Evolutionary conservation across 2,888 invertebrate species (phyloP).

Genomic region (Selenia dentaria): DNA sequence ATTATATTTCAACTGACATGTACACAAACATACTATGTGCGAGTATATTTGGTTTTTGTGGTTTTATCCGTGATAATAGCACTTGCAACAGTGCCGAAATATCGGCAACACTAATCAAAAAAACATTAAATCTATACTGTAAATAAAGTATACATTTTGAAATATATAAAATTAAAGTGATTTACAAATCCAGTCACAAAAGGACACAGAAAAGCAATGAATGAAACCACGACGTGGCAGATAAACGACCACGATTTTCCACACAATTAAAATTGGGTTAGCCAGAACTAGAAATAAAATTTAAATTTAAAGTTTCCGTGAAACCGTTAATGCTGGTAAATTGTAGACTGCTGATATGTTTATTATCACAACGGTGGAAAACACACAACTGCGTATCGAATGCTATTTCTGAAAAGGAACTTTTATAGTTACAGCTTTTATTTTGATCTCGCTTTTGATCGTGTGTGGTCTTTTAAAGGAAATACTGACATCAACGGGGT

Average conservation of each 20-base stretch:
- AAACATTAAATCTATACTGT: too few relatives aligned
- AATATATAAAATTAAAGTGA: too few relatives aligned
- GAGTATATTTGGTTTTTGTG: too few relatives aligned
- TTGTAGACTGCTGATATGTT: conserved; percentile 72
- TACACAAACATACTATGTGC: too few relatives aligned
- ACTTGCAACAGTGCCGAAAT: too few relatives aligned
- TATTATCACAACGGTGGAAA: conserved; percentile 68
- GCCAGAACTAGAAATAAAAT: conserved; percentile 25
- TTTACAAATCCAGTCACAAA: too few relatives aligned
- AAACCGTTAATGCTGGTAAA: conserved; percentile 60
- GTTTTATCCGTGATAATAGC: too few relatives aligned
- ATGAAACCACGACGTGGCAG: neutral
- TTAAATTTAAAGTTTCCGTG: conserved; percentile 51
- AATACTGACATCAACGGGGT: conserved; percentile 43
- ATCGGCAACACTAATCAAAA: too few relatives aligned
- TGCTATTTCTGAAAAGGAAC: conserved; percentile 67
- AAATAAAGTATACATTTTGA: too few relatives aligned
- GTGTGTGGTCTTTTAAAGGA: conserved; percentile 68
- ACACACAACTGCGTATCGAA: conserved; percentile 59
- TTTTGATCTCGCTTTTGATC: conserved; percentile 61
- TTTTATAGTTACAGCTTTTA: conserved; percentile 65
- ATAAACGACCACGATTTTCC: conserved; percentile 15
- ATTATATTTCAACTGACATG: too few relatives aligned
- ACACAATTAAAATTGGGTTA: conserved; percentile 19
- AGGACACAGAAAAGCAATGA: conserved; percentile 2